Base-by-base conservation (phyloP, 2,888 invertebrate genomes). In the Parthenolecanium corni region DNA sequence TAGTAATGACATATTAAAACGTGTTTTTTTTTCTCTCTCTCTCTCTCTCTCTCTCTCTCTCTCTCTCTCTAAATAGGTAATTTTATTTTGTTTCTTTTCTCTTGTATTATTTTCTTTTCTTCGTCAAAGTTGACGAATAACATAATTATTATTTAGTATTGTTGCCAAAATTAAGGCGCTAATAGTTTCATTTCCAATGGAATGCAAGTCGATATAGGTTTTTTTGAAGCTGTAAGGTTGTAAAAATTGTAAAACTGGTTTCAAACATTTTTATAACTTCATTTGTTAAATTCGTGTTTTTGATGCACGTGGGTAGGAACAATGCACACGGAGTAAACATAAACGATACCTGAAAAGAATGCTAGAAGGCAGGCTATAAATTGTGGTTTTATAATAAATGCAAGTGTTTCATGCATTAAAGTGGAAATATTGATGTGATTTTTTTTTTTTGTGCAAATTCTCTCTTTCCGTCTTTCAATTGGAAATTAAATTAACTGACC, bases 201-300 rank as follows among this genome's bases (percentile, higher is more conserved):
- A 61, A 61, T 61, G 49, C 49, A 38, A 61, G 40, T n/a, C n/a
- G n/a, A n/a, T 61, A 31, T 49, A 61, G 38, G 49, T 47, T 58
- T 61, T 20, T 4, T 51, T 49, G 47, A 20, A 31, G 61, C 23
- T 36, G 57, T 61, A 38, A 20, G 21, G 61, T 21, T 36, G 57
- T 61, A 51, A 61, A 61, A 61, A 49, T 51, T 61, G 31, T 36
- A 36, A 51, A 61, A 61, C 61, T 38, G 49, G 61, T 61, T 61
- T 61, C 16, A 40, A 51, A 36, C 61, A 49, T 61, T 61, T 61
- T 61, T 61, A 61, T 61, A 61, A 61, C 61, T 61, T 61, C 61
- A 61, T 61, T 61, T 61, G 38, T 49, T 23, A 51, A 61, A 36
- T 61, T 49, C 61, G 56, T 44, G 54, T 40, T 5, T 21, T 21